Evolutionary conservation across 2,797 vertebrate species (phyloP).

Genomic region (Picus viridis): DNA sequence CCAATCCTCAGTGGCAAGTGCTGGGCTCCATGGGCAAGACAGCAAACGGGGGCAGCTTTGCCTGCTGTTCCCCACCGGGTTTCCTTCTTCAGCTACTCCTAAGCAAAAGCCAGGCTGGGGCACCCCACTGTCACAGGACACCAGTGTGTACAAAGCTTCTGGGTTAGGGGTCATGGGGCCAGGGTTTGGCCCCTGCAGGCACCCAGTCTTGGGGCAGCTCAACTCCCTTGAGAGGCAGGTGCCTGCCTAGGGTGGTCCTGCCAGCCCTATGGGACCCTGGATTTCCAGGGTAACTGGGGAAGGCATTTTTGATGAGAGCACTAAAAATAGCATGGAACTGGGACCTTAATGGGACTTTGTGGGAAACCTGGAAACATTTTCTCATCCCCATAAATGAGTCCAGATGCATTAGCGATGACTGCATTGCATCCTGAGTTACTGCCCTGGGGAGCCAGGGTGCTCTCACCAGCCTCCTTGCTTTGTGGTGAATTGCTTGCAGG

Average conservation of each 20-base stretch:
- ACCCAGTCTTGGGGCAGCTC: accelerated
- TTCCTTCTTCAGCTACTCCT: neutral
- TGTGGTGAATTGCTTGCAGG: neutral
- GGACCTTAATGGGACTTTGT: slow-evolving; percentile 75
- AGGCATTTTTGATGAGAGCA: slow-evolving; percentile 46
- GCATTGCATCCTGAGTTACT: slow-evolving; percentile 66
- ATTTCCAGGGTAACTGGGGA: slow-evolving; percentile 19
- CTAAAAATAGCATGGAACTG: slow-evolving; percentile 69
- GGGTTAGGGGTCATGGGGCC: accelerated
- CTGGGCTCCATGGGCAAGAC: accelerated
- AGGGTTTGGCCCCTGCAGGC: neutral
- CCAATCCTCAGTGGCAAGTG: accelerated
- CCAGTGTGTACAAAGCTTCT: neutral
- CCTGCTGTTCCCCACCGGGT: neutral
- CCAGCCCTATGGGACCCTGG: neutral
- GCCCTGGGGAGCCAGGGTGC: slow-evolving; percentile 48
- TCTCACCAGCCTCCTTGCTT: slow-evolving; percentile 8
- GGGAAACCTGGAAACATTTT: slow-evolving; percentile 76
- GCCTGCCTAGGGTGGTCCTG: neutral
- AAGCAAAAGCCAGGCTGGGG: neutral
- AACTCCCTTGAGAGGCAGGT: neutral
- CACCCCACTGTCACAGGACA: accelerated
- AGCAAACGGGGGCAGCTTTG: neutral
- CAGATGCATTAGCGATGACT: slow-evolving; percentile 73
- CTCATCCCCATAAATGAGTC: slow-evolving; percentile 69